Evolutionary conservation across 2,888 invertebrate genomes (phyloP), one percentile per base, ranked within the genome.

Genomic region (Eugnorisma glareosa): DNA sequence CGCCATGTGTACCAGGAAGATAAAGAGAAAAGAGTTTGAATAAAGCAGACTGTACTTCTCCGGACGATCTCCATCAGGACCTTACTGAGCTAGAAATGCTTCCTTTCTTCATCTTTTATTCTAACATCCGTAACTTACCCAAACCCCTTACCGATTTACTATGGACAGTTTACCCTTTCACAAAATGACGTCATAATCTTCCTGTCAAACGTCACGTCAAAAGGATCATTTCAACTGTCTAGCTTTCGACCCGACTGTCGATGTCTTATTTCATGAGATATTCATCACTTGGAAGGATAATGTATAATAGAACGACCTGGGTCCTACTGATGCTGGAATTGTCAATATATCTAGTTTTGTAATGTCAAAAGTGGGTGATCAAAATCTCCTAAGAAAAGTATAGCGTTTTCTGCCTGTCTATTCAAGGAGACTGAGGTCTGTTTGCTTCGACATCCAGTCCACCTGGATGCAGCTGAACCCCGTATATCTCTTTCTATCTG

Each of bases 141-240:
- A 51, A 40, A 76, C 10, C n/a, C 76, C 21, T 4, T 15, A 51
- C 4, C 31, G 40, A 63, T 51, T 7, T 18, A 43, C 31, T n/a
- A 61, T 63, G 31, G 48, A 51, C 40, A 43, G 48, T 15, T 24
- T 48, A 35, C 31, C 48, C 24, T 57, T 35, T 57, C 48, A 10
- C 37, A 24, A 1, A 2, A 24, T 3, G 21, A 37, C 28, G 28
- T n/a, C n/a, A 73, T 73, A 45, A 45, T 74, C 74, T 3, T 5
- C 8, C 31, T n/a, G 51, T 76, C 64, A 76, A 48, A n/a, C 24
- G 40, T 28, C 11, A 64, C 28, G 45, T 77, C 45, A 48, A 57
- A 48, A 37, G 28, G 43, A 77, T 57, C 31, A 76, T 28, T 28
- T 67, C 40, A 68, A n/a, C 31, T 6, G n/a, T 51, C 31, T 6